These are phyloP conservation scores for Gobius niger DNA, from an alignment of 2,113 vertebrate genomes.

Conservation along the genomic window DNA sequence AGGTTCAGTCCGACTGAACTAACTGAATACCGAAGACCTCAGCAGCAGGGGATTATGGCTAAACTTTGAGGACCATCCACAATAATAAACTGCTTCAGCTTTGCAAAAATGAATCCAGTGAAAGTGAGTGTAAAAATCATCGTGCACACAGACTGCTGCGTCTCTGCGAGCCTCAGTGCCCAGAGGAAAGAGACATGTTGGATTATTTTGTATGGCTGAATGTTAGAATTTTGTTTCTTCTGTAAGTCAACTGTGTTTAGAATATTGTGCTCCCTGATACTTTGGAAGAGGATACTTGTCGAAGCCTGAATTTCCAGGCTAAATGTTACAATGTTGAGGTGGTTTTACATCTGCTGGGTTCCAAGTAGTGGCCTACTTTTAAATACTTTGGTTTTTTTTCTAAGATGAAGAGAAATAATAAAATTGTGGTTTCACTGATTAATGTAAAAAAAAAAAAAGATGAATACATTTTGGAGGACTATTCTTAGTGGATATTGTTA, in stretches of 20 bases:
- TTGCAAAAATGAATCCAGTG: slow-evolving; percentile 68
- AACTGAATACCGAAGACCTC: slow-evolving; percentile 56
- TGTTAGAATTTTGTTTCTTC: slow-evolving; percentile 70
- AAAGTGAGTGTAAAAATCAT: slow-evolving; percentile 38
- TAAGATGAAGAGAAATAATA: slow-evolving; percentile 57
- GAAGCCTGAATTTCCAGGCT: slow-evolving; percentile 68
- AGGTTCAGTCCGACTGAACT: slow-evolving; percentile 37
- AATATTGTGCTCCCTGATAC: slow-evolving; percentile 72
- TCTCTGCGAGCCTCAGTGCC: slow-evolving; percentile 57
- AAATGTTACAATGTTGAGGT: slow-evolving; percentile 76
- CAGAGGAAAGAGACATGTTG: slow-evolving; percentile 52
- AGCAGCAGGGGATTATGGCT: slow-evolving; percentile 47
- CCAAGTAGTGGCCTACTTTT: slow-evolving; percentile 74
- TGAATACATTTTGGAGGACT: slow-evolving; percentile 54
- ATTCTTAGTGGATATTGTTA: slow-evolving; percentile 65
- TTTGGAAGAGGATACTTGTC: slow-evolving; percentile 73
- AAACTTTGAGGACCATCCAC: slow-evolving; percentile 60
- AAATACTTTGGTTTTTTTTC: slow-evolving; percentile 69
- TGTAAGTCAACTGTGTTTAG: slow-evolving; percentile 73
- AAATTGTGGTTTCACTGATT: slow-evolving; percentile 56
- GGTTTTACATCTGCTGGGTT: slow-evolving; percentile 83
- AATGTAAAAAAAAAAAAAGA: slow-evolving; percentile 43
- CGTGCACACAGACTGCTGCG: slow-evolving; percentile 67
- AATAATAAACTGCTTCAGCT: slow-evolving; percentile 70
- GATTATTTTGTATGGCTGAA: slow-evolving; percentile 74